A percentile compares a stretch with the other conserved stretches of the same genome.
These are phyloP conservation scores for Sclerurus mexicanus DNA, from an alignment of 2,113 vertebrate species.

Conservation along the genomic window DNA sequence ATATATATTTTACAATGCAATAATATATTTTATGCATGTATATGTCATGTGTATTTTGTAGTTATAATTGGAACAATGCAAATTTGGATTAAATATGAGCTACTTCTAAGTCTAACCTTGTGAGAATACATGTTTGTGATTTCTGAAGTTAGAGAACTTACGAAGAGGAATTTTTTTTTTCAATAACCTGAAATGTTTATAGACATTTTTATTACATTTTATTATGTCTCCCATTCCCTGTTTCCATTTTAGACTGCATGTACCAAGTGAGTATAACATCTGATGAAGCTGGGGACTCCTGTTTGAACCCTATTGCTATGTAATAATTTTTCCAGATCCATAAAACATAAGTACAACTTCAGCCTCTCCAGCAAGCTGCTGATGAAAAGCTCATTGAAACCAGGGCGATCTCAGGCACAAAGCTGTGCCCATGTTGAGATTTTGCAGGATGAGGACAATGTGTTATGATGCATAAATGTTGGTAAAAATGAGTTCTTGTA, in stretches of 20 bases:
- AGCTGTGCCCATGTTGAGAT: not conserved
- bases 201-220: slow-evolving; percentile 16
- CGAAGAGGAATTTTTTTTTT: not conserved
- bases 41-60: not conserved
- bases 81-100: not conserved
- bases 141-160: not conserved
- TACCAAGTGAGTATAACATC: not conserved
- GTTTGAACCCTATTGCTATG: slow-evolving; percentile 25
- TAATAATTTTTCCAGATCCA: slow-evolving; percentile 27
- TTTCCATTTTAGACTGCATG: not conserved
- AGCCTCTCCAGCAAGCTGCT: not conserved
- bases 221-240: not conserved
- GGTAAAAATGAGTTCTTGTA: slow-evolving; percentile 15
- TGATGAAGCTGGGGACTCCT: slow-evolving; percentile 44
- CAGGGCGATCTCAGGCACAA: not conserved
- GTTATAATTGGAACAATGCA: not conserved
- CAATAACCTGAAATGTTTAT: slow-evolving; percentile 14
- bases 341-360: slow-evolving; percentile 18
- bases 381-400: not conserved
- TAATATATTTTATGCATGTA: not conserved
- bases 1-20: not conserved
- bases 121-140: not conserved
- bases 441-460: not conserved
- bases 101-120: not conserved
- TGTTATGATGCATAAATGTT: not conserved